Base-by-base conservation (phyloP, 2,797 vertebrate genomes). In the Neopelma chrysocephalum region DNA sequence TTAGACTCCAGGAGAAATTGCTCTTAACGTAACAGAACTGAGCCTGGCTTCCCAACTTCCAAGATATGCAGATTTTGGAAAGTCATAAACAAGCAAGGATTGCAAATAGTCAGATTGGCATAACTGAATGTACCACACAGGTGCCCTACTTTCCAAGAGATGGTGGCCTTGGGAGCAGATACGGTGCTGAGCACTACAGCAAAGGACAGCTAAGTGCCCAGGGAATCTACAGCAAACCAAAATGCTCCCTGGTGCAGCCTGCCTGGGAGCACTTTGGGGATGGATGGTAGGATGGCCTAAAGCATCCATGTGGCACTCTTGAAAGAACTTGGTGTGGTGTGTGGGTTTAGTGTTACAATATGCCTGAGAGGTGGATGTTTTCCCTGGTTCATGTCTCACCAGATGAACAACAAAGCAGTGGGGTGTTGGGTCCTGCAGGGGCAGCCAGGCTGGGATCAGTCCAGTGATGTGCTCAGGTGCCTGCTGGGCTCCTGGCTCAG, bases 331-430 rank as follows among this genome's bases (percentile, higher is more conserved):
- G 20, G 20, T 25, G 21, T 31, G 9, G 20, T 11, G 15, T 15
- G 32, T 29, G 19, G 38, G 11, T 64, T 51, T 42, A 16, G 26
- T 54, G 38, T 36, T 18, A 48, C 8, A 36, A 15, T 21, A 8
- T 23, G 34, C 12, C 29, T 26, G 23, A 12, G n/a, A 60, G 10
- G 10, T 19, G 11, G 38, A 8, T 0, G 0, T 64, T 77, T 42
- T 31, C 42, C 15, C 31, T 47, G n/a, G 16, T n/a, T 77, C 42
- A 10, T 6, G 6, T 60, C 51, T 56, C 51, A 36, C 42, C n/a
- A 56, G 10, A 29, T 12, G 34, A 77, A 7, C 57, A 71, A 23
- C 20, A 26, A 36, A 36, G 61, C 2, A 0, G 60, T 4, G 0
- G 2, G 4, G 17, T 58, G 9, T 7, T n/a, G 76, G 13, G 40